Evolutionary conservation across 2,888 invertebrate species (phyloP), one percentile per base, ranked within the genome.

Genomic region (Escarpia spicata): DNA sequence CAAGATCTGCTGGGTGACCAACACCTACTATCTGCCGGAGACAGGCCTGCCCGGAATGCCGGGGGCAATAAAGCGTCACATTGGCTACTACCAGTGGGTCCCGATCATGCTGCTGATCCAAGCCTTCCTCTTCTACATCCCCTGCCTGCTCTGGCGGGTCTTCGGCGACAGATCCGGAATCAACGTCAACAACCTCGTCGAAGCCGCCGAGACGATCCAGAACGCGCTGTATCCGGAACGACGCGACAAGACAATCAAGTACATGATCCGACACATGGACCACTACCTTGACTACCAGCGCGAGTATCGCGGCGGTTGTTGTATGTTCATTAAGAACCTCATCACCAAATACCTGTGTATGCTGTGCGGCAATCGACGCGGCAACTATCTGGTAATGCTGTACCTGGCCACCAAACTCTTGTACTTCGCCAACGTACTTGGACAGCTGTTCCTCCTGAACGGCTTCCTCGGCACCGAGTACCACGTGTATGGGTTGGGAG

Each of bases 121-220:
- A 94, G 96, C 97, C 19, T 96, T 97, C 93, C 95, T 97, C 93
- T 97, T 97, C 95, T 97, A 97, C 94, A 95, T 97, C 93, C 97
- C 97, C 4, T 97, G 97, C 94, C 95, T 97, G 58, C 95, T 97
- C 93, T 97, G 97, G 97, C 94, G 97, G 90, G 94, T 97, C 26
- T 95, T 97, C 94, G 96, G 96, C 93, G 96, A 96, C 93, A 96
- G 96, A 94, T 96, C 96, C 19, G 91, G 91, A 58, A 94, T 94
- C 90, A 93, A 94, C 92, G 93, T 94, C 43, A 93, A 94, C 91
- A 93, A 93, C 60, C 90, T 94, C 45, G 94, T 94, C 52, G 94
- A 94, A 58, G 93, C 93, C 10, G 94, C 94, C 15, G 92, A 92
- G 60, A 92, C 92, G 43, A 92, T 91, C 43, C 91, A 91, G 91